Evolutionary conservation across 1,140 invertebrate genomes (phyloP).

Genomic region (Camponotus floridanus): DNA sequence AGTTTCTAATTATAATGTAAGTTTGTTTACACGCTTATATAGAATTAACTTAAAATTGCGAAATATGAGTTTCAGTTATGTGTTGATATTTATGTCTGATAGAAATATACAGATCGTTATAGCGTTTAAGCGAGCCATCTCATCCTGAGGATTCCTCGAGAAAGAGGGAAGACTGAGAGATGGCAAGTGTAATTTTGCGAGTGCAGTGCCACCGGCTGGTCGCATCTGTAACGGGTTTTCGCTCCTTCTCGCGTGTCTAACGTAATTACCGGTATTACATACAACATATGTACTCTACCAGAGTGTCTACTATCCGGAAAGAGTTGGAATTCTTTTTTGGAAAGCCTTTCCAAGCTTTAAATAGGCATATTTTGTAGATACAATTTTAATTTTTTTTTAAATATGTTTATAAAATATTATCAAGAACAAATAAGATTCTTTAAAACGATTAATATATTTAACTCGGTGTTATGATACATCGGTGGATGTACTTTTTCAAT

Average conservation of each 20-base stretch:
- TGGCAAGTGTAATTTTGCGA: slow-evolving; percentile 46
- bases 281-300: slow-evolving; percentile 22
- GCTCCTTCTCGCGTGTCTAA: slow-evolving; percentile 75
- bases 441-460: too few relatives aligned
- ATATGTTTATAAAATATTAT: too few relatives aligned
- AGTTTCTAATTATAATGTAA: slow-evolving; percentile 3
- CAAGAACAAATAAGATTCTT: too few relatives aligned
- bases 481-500: too few relatives aligned
- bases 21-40: neutral
- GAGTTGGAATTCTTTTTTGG: too few relatives aligned
- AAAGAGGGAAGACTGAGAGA: neutral
- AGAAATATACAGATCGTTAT: slow-evolving; percentile 7
- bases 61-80: slow-evolving; percentile 17
- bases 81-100: neutral
- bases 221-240: slow-evolving; percentile 75
- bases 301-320: too few relatives aligned
- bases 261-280: slow-evolving; percentile 75
- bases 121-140: neutral
- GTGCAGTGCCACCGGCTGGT: slow-evolving; percentile 45
- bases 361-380: too few relatives aligned
- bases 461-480: too few relatives aligned
- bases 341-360: too few relatives aligned
- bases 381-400: too few relatives aligned
- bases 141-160: neutral
- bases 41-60: slow-evolving; percentile 8